Conservation (phyloP, 2,113 vertebrate species). For the Heptranchias perlo region DNA sequence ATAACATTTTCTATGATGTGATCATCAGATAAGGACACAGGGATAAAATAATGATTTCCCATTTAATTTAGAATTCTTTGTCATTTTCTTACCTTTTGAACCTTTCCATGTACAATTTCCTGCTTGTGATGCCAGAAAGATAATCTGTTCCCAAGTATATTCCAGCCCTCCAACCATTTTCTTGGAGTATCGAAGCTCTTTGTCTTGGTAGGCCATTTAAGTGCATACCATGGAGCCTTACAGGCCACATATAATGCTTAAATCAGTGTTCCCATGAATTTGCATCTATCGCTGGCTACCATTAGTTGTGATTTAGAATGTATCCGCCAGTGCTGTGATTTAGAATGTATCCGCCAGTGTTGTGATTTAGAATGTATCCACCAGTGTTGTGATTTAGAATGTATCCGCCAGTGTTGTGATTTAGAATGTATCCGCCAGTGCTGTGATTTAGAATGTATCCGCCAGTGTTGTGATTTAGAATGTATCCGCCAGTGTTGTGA, state of each 20-base stretch:
- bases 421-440: too few relatives aligned
- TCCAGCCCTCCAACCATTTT: not conserved
- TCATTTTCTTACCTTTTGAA: not conserved
- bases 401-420: too few relatives aligned
- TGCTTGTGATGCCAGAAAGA: not conserved
- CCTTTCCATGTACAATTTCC: not conserved
- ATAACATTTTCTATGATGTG: not conserved
- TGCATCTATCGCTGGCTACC: not conserved
- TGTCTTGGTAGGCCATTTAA: not conserved
- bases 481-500: too few relatives aligned
- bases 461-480: too few relatives aligned
- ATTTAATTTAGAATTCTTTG: not conserved
- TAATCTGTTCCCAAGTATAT: not conserved
- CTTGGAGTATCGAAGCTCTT: not conserved
- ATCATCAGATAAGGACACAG: not conserved
- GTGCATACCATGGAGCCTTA: not conserved
- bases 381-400: too few relatives aligned
- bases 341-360: too few relatives aligned
- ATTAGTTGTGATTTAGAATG: too few relatives aligned
- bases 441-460: too few relatives aligned
- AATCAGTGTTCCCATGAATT: not conserved
- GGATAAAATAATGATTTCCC: not conserved
- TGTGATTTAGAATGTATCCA: too few relatives aligned
- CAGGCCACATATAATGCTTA: not conserved
- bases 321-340: too few relatives aligned